Conservation (phyloP, 2,888 invertebrate genomes). For the Stenurella melanura region DNA sequence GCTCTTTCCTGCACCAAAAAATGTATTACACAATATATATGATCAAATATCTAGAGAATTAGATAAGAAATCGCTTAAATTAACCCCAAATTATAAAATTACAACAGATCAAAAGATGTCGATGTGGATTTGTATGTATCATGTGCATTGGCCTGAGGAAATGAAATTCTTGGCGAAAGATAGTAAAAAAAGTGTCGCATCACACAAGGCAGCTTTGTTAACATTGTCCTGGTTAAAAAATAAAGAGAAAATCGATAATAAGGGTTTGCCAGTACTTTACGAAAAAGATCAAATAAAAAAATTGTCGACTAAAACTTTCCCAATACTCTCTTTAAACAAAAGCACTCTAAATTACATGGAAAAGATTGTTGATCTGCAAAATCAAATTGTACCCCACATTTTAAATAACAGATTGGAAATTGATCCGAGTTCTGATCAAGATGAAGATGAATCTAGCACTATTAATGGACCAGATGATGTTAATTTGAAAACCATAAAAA, state of each 20-base stretch:
- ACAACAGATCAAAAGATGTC: conserved; percentile 60
- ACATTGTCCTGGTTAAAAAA: conserved; percentile 76
- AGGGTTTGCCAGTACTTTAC: conserved; percentile 75
- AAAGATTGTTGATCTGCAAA: conserved; percentile 67
- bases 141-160: conserved; percentile 77
- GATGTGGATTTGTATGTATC: conserved; percentile 76
- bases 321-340: conserved; percentile 53
- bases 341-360: conserved; percentile 71
- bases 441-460: conserved; percentile 33
- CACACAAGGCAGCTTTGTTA: conserved; percentile 75
- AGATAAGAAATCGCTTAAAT: conserved; percentile 65
- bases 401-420: conserved; percentile 37
- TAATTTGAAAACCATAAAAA: conserved; percentile 38
- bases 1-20: conserved; percentile 75
- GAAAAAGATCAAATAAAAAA: conserved; percentile 70
- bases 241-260: conserved; percentile 73
- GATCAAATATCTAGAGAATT: conserved; percentile 73
- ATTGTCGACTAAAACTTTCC: conserved; percentile 68
- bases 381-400: conserved; percentile 59
- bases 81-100: conserved; percentile 70
- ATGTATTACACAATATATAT: conserved; percentile 74
- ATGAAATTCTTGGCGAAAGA: conserved; percentile 75
- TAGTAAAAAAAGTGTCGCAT: conserved; percentile 76
- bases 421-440: conserved; percentile 35
- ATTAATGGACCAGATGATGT: conserved; percentile 37